These are phyloP conservation scores for Erpornis zantholeuca DNA, from an alignment of 2,113 vertebrate genomes.

Conservation along the genomic window DNA sequence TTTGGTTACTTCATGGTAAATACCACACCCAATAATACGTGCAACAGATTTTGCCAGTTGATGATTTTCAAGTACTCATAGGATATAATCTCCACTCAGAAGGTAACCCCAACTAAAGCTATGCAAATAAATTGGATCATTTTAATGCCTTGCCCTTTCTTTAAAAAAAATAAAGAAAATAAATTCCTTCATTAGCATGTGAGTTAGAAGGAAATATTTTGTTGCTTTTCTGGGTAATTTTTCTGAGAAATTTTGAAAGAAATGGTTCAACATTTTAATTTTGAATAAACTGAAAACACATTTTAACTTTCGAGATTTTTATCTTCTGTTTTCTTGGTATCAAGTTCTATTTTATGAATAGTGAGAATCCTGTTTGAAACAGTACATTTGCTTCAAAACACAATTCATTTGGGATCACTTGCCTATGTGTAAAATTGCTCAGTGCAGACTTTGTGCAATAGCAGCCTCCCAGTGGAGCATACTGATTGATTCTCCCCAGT, in stretches of 20 bases:
- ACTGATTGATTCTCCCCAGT: not conserved
- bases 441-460: not conserved
- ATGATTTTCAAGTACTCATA: not conserved
- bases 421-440: not conserved
- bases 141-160: not conserved
- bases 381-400: not conserved
- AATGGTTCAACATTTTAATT: not conserved
- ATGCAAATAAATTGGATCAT: not conserved
- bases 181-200: not conserved
- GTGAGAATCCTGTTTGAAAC: not conserved
- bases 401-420: not conserved
- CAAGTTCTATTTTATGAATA: not conserved
- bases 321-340: not conserved
- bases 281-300: not conserved
- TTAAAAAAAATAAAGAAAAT: not conserved
- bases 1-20: not conserved
- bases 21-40: not conserved
- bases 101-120: not conserved
- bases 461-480: not conserved
- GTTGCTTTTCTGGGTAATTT: not conserved
- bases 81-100: not conserved
- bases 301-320: not conserved
- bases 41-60: not conserved
- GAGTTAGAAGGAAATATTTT: not conserved
- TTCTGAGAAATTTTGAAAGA: not conserved